These are phyloP conservation scores for Tamandua tetradactyla DNA, from an alignment of 2,797 vertebrate genomes.

Conservation along the genomic window DNA sequence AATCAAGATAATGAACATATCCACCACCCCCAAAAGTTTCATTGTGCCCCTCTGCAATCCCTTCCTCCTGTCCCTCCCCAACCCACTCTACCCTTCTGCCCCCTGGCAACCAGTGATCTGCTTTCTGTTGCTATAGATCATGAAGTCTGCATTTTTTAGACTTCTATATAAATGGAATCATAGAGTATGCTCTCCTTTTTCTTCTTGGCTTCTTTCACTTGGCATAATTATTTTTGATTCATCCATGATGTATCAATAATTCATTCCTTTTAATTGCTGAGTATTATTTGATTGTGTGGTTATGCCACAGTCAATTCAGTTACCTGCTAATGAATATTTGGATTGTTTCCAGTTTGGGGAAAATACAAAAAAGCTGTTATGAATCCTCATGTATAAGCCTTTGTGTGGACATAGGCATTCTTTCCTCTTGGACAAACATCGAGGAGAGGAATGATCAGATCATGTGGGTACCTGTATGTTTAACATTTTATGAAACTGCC, in stretches of 20 bases:
- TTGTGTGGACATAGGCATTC: neutral
- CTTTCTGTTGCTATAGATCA: neutral
- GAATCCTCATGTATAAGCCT: neutral
- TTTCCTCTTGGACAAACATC: slow-evolving; percentile 19
- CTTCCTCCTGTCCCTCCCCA: neutral
- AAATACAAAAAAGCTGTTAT: neutral
- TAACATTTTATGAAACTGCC: slow-evolving; percentile 48
- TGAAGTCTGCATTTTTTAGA: too few species aligned
- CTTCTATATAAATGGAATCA: too few species aligned
- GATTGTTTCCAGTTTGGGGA: neutral
- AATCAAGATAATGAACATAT: neutral
- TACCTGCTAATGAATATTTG: neutral
- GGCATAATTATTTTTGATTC: too few species aligned
- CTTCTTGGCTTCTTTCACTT: too few species aligned
- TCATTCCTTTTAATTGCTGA: neutral
- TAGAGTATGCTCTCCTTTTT: too few species aligned
- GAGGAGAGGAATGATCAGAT: slow-evolving; percentile 10
- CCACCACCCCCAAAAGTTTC: neutral
- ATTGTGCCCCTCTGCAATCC: too few species aligned
- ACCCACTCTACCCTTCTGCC: neutral
- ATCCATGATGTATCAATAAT: neutral
- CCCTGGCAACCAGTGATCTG: neutral
- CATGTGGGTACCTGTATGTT: neutral
- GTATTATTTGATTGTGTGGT: neutral
- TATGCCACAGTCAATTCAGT: neutral